Evolutionary conservation across 2,888 invertebrate species (phyloP).

Genomic region (Ceratothoa steindachneri): DNA sequence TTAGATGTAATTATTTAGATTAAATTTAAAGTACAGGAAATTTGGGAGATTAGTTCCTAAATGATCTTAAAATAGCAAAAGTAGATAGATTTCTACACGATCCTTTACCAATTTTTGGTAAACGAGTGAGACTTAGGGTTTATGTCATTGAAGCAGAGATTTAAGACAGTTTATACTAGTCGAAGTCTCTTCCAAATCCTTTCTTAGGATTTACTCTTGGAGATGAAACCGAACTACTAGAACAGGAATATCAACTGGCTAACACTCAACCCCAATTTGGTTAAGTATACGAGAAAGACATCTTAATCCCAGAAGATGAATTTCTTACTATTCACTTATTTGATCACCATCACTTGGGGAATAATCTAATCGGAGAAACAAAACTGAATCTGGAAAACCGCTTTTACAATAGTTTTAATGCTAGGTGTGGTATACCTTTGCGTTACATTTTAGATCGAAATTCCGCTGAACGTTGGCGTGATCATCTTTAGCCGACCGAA

Average conservation of each 20-base stretch:
- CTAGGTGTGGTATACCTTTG: not conserved
- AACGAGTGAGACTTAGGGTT: not conserved
- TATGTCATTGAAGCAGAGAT: not conserved
- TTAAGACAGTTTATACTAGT: not conserved
- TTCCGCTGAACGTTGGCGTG: not conserved
- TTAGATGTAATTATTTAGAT: not conserved
- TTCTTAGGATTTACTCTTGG: not conserved
- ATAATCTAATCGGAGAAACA: not conserved
- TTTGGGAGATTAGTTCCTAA: not conserved
- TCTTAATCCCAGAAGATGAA: not conserved
- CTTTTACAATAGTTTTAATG: not conserved
- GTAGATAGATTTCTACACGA: not conserved
- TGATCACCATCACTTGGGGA: not conserved
- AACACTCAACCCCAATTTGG: not conserved
- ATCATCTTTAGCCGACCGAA: not conserved
- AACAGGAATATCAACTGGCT: not conserved
- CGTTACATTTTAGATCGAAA: not conserved
- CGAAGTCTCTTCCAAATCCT: not conserved
- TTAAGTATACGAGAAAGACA: not conserved
- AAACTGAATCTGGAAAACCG: not conserved
- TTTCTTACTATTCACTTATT: not conserved
- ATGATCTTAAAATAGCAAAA: not conserved
- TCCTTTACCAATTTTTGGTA: not conserved
- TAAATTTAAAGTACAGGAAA: not conserved
- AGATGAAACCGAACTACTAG: not conserved